phyloP scores from a whole-genome alignment of 2,113 vertebrate species.

The Tringa solitaria region DNA sequence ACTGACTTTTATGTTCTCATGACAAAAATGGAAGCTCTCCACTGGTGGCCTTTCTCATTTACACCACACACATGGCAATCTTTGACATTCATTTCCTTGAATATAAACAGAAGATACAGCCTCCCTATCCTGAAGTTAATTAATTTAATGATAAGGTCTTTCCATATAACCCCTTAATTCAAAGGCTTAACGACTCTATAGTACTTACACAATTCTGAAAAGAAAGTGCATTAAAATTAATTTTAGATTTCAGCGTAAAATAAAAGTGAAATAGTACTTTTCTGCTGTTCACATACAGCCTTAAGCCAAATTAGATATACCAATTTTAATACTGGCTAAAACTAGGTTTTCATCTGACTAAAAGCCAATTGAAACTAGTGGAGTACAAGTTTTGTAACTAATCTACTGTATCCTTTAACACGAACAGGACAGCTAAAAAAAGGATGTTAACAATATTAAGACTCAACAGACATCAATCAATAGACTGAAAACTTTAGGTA shows the following conservation, averaged over 20 bases:
- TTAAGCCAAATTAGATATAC: neutral
- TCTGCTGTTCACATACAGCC: neutral
- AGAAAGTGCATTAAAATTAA: conserved; percentile 46
- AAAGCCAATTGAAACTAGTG: neutral
- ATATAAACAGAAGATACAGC: conserved; percentile 75
- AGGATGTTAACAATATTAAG: neutral
- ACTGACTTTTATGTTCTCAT: conserved; percentile 71
- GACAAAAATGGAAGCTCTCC: conserved; percentile 71
- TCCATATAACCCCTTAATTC: conserved; percentile 49
- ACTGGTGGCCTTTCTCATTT: conserved; percentile 76
- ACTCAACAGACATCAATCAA: neutral
- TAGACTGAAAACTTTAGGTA: neutral
- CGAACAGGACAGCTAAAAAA: neutral
- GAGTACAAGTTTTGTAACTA: neutral
- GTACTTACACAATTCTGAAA: conserved; percentile 14
- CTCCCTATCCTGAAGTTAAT: conserved; percentile 68
- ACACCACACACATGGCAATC: conserved; percentile 72
- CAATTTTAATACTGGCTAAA: neutral
- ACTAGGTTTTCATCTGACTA: neutral
- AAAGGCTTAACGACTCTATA: conserved; percentile 51
- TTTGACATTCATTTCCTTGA: conserved; percentile 73
- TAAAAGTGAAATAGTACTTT: neutral
- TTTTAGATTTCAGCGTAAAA: conserved; percentile 29
- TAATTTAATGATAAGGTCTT: conserved; percentile 68
- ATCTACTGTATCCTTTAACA: neutral